A percentile compares a stretch with the other conserved stretches of the same genome.
These are phyloP conservation scores for Squalus acanthias DNA, from an alignment of 2,797 vertebrate species.

Conservation along the genomic window DNA sequence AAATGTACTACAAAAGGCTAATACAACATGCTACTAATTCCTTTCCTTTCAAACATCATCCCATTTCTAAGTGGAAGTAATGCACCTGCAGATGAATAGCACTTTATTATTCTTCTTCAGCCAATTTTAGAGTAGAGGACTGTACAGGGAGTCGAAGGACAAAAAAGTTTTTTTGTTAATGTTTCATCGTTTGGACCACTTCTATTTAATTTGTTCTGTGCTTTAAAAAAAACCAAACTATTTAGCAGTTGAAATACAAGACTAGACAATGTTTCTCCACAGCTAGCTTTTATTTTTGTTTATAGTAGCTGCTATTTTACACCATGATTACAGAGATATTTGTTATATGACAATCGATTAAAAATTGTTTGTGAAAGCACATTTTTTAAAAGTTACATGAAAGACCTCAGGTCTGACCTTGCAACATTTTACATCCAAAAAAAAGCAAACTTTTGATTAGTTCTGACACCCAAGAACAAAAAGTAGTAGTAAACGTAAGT, in stretches of 20 bases:
- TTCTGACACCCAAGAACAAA: neutral
- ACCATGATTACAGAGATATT: neutral
- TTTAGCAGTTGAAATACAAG: conserved; percentile 67
- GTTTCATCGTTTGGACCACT: conserved; percentile 67
- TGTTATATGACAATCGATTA: neutral
- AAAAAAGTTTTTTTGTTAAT: conserved; percentile 81
- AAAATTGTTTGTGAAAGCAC: conserved; percentile 22
- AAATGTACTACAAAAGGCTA: conserved; percentile 99
- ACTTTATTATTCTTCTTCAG: conserved; percentile 83
- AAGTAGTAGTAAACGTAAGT: neutral
- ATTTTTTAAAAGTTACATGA: neutral
- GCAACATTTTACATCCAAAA: neutral
- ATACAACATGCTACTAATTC: conserved; percentile 98
- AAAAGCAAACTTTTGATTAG: neutral
- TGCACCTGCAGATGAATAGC: conserved; percentile 99
- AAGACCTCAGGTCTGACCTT: neutral
- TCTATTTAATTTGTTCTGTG: conserved; percentile 68
- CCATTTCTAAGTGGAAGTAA: conserved; percentile 93
- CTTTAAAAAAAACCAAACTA: conserved; percentile 62
- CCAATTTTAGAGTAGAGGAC: conserved; percentile 75
- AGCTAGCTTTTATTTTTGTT: conserved; percentile 39
- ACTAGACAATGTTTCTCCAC: conserved; percentile 58
- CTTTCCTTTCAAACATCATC: conserved; percentile 89
- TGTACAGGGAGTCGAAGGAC: conserved; percentile 73
- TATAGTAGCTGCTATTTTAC: neutral